Conservation (phyloP, 2,888 invertebrate genomes). For the Sminthurinus aureus region DNA sequence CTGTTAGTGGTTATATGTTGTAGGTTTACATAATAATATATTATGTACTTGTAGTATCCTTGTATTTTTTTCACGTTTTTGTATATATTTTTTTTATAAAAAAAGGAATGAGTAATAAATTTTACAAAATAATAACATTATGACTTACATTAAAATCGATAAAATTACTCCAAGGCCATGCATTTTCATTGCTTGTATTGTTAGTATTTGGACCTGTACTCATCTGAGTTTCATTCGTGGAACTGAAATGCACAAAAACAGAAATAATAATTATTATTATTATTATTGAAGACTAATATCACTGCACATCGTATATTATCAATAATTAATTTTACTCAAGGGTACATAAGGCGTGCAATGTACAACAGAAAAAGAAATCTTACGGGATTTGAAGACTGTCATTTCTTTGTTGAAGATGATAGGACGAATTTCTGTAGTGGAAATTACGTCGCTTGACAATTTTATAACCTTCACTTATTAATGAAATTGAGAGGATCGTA, state of each 20-base stretch:
- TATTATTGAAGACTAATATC: background rate
- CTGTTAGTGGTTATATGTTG: too few species aligned
- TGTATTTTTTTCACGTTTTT: too few species aligned
- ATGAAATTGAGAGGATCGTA: too few species aligned
- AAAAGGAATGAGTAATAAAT: background rate
- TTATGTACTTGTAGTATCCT: too few species aligned
- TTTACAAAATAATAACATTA: background rate
- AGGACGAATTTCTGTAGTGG: background rate
- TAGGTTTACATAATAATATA: too few species aligned
- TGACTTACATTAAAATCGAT: constrained; percentile 54
- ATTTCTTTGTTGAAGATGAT: background rate
- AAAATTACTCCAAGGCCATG: constrained; percentile 49
- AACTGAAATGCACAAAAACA: background rate
- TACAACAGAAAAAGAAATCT: background rate
- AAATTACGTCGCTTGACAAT: background rate
- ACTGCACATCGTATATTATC: background rate
- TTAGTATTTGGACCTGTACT: background rate
- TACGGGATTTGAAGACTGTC: background rate
- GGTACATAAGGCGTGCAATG: background rate
- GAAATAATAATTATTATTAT: background rate
- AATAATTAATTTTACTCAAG: background rate
- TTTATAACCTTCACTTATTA: background rate
- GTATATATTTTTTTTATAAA: background rate
- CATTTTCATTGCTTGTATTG: background rate
- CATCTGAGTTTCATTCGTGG: background rate